Evolutionary conservation across 2,888 invertebrate genomes (phyloP).

Genomic region (Eledone cirrhosa): DNA sequence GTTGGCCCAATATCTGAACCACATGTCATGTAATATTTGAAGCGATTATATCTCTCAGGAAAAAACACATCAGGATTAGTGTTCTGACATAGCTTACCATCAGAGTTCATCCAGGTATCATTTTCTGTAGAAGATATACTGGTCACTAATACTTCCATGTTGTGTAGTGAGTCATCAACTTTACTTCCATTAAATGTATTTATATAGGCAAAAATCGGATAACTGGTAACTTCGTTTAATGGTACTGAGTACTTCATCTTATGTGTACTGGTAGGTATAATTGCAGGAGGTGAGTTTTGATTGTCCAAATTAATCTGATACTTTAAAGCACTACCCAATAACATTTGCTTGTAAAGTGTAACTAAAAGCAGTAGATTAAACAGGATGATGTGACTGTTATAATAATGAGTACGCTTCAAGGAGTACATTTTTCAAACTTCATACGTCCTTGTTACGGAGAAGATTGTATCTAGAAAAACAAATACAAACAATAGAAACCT

Average conservation of each 20-base stretch:
- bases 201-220: constrained; percentile 25
- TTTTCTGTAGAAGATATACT: neutral
- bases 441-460: too few species aligned
- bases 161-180: neutral
- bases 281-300: neutral
- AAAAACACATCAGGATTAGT: constrained; percentile 24
- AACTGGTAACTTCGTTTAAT: constrained; percentile 30
- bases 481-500: too few species aligned
- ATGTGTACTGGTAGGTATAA: constrained; percentile 28
- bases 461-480: too few species aligned
- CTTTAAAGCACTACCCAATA: neutral
- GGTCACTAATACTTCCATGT: neutral
- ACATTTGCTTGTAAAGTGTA: too few species aligned
- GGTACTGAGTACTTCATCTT: constrained; percentile 31
- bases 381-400: too few species aligned
- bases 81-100: constrained; percentile 31
- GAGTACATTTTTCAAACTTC: too few species aligned
- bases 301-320: neutral
- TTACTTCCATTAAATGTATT: neutral
- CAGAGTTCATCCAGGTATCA: constrained; percentile 29
- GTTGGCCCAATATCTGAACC: constrained; percentile 18
- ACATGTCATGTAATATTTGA: constrained; percentile 11
- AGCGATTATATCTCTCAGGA: constrained; percentile 27
- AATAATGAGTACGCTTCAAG: too few species aligned
- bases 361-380: too few species aligned